Conservation (phyloP, 2,888 invertebrate genomes). For the Gymnocheta viridis region DNA sequence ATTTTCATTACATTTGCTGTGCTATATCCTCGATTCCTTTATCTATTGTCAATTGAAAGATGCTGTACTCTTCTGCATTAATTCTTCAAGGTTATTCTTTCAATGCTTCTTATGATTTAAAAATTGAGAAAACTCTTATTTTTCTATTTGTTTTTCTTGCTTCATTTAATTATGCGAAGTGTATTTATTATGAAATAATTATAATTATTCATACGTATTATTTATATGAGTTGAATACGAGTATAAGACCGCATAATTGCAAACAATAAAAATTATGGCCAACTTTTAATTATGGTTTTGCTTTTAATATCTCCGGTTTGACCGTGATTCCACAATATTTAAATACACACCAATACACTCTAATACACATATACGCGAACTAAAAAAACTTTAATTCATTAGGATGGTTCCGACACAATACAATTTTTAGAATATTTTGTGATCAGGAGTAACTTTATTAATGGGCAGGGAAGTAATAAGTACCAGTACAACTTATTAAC, state of each 20-base stretch:
- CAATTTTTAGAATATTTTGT: neutral
- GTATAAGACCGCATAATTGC: constrained; percentile 46
- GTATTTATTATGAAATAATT: constrained; percentile 1
- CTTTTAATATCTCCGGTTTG: constrained; percentile 10
- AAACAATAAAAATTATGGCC: constrained; percentile 40
- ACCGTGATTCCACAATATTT: neutral
- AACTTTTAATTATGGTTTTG: constrained; percentile 58
- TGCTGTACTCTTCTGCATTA: too few relatives aligned
- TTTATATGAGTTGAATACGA: constrained; percentile 10
- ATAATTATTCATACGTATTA: neutral
- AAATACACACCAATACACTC: neutral
- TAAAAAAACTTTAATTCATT: neutral
- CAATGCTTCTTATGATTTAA: too few relatives aligned
- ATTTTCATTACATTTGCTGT: too few relatives aligned
- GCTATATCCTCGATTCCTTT: too few relatives aligned
- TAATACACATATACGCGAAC: neutral
- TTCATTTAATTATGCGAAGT: neutral
- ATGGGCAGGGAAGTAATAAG: too few relatives aligned
- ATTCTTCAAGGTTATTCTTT: neutral
- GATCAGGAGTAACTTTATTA: too few relatives aligned
- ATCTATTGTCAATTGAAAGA: too few relatives aligned
- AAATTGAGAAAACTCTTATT: neutral
- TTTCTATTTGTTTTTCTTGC: neutral
- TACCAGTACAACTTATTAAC: too few relatives aligned
- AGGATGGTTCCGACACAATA: neutral